Base-by-base conservation (phyloP, 2,888 invertebrate species). In the Cryptus viduatorius region DNA sequence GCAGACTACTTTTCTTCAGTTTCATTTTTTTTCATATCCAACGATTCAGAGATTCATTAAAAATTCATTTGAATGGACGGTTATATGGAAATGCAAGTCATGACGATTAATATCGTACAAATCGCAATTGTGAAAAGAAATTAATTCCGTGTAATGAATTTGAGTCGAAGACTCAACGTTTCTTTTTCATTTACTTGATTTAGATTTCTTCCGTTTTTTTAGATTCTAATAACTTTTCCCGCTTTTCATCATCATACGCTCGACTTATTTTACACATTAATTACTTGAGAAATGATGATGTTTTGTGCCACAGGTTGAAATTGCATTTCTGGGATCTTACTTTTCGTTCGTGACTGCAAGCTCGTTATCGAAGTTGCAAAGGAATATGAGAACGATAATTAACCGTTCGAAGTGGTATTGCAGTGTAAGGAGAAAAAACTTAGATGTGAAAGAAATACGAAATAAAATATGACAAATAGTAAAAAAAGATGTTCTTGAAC, bases 1-100 rank as follows among this genome's bases (percentile, higher is more conserved):
- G 37, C 53, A 69, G 50, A 1, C 64, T 82, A 53, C 50, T 71
- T 56, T 77, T 37, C 14, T 71, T 82, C 19, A 16, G 50, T 31
- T 48, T 24, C 37, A 1, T 61, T 46, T 61, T 14, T 1, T 61
- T 31, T 4, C 12, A 8, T 61, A 31, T n/a, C n/a, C 5, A 61
- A 61, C 31, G 29, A 7, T n/a, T 31, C 14, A n/a, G 19, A 29
- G 44, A 69, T 76, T 65, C 44, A 64, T 81, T 76, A 44, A 37
- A 7, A 4, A 56, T 19, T 56, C 10, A 10, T 19, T 56, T 19
- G 56, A 5, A 29, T 14, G 31, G 29, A 61, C 24, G n/a, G 14
- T 12, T 31, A 5, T 5, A 5, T 1, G 4, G 24, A 24, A 29
- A 10, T 14, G 29, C 24, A 59, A 4, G 61, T 2, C 4, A 14